Conservation (phyloP, 2,888 invertebrate species). For the Salpingus planirostris region DNA sequence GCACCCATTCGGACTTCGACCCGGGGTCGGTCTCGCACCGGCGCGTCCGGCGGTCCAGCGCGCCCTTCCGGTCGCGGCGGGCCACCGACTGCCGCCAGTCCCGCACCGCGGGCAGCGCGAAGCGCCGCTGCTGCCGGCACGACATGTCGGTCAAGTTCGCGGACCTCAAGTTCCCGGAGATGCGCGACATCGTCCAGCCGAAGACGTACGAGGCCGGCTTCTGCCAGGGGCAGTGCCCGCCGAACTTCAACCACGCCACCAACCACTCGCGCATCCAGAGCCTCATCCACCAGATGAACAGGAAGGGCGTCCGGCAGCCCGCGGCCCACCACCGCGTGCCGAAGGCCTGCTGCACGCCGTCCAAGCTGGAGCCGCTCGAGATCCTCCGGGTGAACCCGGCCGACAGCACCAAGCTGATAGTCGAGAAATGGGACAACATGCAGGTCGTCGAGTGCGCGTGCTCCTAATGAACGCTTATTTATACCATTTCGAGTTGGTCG, state of each 20-base stretch:
- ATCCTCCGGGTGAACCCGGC: constrained; percentile 58
- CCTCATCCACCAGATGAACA: constrained; percentile 54
- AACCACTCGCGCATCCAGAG: constrained; percentile 64
- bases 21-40: too few relatives aligned
- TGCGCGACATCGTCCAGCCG: constrained; percentile 58
- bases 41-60: constrained; percentile 26
- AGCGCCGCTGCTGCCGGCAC: constrained; percentile 55
- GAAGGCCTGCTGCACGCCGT: constrained; percentile 61
- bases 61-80: constrained; percentile 34
- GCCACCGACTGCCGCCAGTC: constrained; percentile 45
- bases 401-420: constrained; percentile 51
- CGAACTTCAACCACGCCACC: constrained; percentile 58
- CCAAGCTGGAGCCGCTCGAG: constrained; percentile 54
- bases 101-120: constrained; percentile 37
- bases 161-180: constrained; percentile 45
- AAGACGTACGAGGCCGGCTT: constrained; percentile 61
- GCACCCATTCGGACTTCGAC: too few relatives aligned
- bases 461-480: constrained; percentile 50
- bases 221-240: constrained; percentile 61
- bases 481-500: too few relatives aligned
- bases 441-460: constrained; percentile 64
- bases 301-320: constrained; percentile 38
- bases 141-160: constrained; percentile 57
- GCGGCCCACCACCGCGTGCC: constrained; percentile 36
- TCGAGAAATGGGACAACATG: constrained; percentile 63